A percentile compares a stretch with the other conserved stretches of the same genome.
Conservation (phyloP, 1,140 invertebrate genomes). For the Drosophila pachea region DNA sequence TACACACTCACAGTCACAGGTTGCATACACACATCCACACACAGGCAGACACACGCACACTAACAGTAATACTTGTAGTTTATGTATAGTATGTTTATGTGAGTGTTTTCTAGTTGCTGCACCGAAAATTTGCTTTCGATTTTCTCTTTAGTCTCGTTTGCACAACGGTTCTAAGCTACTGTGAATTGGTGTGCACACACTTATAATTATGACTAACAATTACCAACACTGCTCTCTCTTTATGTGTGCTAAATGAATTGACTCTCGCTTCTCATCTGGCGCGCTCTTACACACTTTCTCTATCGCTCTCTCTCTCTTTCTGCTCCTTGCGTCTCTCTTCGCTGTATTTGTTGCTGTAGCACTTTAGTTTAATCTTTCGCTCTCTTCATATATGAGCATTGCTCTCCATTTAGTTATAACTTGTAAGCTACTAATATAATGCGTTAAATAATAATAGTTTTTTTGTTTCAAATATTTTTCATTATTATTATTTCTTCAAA, state of each 20-base stretch:
- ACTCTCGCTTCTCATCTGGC: conserved; percentile 31
- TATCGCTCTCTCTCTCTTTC: neutral
- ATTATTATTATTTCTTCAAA: conserved; percentile 39
- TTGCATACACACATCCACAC: conserved; percentile 38
- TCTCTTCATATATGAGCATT: conserved; percentile 18
- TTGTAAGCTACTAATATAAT: conserved; percentile 42
- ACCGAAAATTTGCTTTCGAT: conserved; percentile 45
- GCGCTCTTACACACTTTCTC: conserved; percentile 5
- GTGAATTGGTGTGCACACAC: conserved; percentile 10
- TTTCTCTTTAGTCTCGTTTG: conserved; percentile 2
- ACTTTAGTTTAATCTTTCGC: conserved; percentile 17
- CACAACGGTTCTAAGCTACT: neutral
- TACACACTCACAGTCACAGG: conserved; percentile 24
- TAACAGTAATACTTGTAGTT: conserved; percentile 59
- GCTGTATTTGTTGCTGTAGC: conserved; percentile 29
- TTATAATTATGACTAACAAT: conserved; percentile 15
- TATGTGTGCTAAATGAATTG: conserved; percentile 17
- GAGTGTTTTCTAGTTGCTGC: conserved; percentile 47
- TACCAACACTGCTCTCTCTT: conserved; percentile 13
- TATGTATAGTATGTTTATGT: conserved; percentile 1
- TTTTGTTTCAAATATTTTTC: conserved; percentile 39
- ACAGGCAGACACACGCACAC: conserved; percentile 42
- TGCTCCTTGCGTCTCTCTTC: conserved; percentile 19
- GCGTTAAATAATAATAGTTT: conserved; percentile 42
- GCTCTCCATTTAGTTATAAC: conserved; percentile 33